Evolutionary conservation across 2,797 vertebrate species (phyloP).

Genomic region (Poeciliopsis turneri): DNA sequence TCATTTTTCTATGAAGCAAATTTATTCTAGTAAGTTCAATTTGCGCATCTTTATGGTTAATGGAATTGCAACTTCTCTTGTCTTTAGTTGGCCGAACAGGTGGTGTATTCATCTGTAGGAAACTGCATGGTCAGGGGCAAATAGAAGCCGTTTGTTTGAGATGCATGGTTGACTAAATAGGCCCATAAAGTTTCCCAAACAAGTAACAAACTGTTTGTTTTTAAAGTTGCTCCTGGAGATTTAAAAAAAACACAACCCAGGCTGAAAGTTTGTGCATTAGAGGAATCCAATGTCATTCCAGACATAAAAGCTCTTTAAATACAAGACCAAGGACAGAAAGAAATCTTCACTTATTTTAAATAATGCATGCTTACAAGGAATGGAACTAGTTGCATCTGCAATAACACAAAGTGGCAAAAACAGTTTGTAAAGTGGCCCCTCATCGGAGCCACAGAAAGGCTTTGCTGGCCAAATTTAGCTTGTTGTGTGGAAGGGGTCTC

Average conservation of each 20-base stretch:
- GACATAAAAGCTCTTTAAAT: conserved; percentile 51
- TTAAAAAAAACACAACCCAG: background rate
- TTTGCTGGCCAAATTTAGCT: conserved; percentile 73
- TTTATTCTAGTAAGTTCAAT: no score
- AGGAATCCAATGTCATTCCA: conserved; percentile 51
- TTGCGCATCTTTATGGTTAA: no score
- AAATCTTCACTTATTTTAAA: conserved; percentile 74
- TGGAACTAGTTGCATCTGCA: conserved; percentile 67
- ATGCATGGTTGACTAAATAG: conserved; percentile 6
- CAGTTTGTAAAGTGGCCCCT: conserved; percentile 70
- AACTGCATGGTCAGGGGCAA: background rate
- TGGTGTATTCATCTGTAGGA: background rate
- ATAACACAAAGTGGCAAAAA: conserved; percentile 42
- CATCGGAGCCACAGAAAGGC: conserved; percentile 69
- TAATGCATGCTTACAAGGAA: conserved; percentile 71
- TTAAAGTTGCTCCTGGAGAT: conserved; percentile 18
- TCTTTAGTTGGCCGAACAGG: conserved; percentile 10
- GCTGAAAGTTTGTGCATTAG: conserved; percentile 21
- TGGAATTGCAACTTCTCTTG: no score
- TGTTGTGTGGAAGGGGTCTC: conserved; percentile 25
- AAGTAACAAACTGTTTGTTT: conserved; percentile 11
- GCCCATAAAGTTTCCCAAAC: conserved; percentile 16
- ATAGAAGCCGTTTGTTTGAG: conserved; percentile 20
- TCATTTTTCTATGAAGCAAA: no score
- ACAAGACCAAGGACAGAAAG: conserved; percentile 62